A percentile compares a stretch with the other conserved stretches of the same genome.
These are phyloP conservation scores for Scaptomyza cyrtandrae DNA, from an alignment of 2,888 invertebrate genomes.

Conservation along the genomic window DNA sequence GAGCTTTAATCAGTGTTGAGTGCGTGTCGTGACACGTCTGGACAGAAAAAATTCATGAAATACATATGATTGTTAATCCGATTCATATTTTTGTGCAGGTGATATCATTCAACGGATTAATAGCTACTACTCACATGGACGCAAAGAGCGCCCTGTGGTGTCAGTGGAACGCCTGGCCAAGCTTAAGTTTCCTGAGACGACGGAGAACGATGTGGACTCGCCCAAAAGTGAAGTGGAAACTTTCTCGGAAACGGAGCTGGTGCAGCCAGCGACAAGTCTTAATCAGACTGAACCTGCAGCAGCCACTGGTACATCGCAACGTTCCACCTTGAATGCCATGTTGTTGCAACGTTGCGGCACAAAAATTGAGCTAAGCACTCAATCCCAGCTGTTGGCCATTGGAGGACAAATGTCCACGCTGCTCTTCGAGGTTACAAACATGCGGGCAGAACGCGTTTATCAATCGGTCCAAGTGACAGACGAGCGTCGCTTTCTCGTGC, in stretches of 20 bases:
- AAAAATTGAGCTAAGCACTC: conserved; percentile 85
- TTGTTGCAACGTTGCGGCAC: conserved; percentile 78
- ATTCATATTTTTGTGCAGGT: conserved; percentile 49
- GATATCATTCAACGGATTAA: conserved; percentile 82
- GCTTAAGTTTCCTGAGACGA: conserved; percentile 74
- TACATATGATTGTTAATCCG: no score
- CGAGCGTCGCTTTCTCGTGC: conserved; percentile 86
- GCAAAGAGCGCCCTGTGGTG: conserved; percentile 30
- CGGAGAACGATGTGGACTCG: conserved; percentile 46
- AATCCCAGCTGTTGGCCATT: conserved; percentile 84
- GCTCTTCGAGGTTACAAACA: conserved; percentile 91
- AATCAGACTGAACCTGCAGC: conserved; percentile 58
- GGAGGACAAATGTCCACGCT: conserved; percentile 84
- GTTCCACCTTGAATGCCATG: conserved; percentile 57
- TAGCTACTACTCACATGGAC: conserved; percentile 69
- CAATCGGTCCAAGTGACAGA: conserved; percentile 87
- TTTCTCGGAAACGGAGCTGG: conserved; percentile 75
- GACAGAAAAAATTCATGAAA: not conserved
- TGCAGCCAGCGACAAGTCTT: conserved; percentile 46
- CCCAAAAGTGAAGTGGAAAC: conserved; percentile 81
- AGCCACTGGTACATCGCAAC: conserved; percentile 40
- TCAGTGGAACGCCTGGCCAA: conserved; percentile 49
- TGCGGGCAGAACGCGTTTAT: conserved; percentile 86
- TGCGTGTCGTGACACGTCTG: not conserved
- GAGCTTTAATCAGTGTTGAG: not conserved